Evolutionary conservation across 2,888 invertebrate genomes (phyloP), one percentile per base, ranked within the genome.

Genomic region (Trichopria drosophilae): DNA sequence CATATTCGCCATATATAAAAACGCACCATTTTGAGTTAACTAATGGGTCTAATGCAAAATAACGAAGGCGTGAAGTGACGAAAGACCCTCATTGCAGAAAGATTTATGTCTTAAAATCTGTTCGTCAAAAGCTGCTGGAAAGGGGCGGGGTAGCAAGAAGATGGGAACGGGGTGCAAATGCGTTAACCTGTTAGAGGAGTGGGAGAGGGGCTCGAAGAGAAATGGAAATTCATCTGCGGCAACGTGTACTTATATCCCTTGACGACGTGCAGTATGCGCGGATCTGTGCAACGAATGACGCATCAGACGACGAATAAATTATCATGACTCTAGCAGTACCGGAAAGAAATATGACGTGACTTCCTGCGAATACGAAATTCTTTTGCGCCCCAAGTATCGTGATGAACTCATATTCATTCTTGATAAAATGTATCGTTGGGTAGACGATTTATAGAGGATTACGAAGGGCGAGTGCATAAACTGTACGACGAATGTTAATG

Each of bases 251-350:
- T n/a, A 32, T 12, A 29, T 9, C 43, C 22, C 37, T 1, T 9
- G 22, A 34, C 16, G 16, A 13, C 22, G 29, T 23, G 40, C 36
- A 31, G 15, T 22, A 42, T 23, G 19, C 13, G 18, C 13, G 28
- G 13, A 16, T 12, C 16, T 13, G 35, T 32, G 23, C 34, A 36
- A 44, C 37, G 41, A 53, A 47, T 37, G 28, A 20, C 40, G 43
- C 45, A 42, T 37, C 58, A 57, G 52, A 57, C 55, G 57, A 59
- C 55, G 59, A 62, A 60, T 60, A 57, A 59, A 60, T 59, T 57
- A 60, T 59, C 51, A 46, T 45, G 50, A 53, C 51, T 49, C 20
- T 32, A 40, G 31, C 37, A 49, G 19, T 34, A 12, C 36, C 18
- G 20, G 23, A 37, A 55, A 50, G 53, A 60, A 59, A 60, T 60